A percentile compares a stretch with the other conserved stretches of the same genome.
These are phyloP conservation scores for Macroglossus sobrinus DNA, from an alignment of 2,113 vertebrate species.

Conservation along the genomic window DNA sequence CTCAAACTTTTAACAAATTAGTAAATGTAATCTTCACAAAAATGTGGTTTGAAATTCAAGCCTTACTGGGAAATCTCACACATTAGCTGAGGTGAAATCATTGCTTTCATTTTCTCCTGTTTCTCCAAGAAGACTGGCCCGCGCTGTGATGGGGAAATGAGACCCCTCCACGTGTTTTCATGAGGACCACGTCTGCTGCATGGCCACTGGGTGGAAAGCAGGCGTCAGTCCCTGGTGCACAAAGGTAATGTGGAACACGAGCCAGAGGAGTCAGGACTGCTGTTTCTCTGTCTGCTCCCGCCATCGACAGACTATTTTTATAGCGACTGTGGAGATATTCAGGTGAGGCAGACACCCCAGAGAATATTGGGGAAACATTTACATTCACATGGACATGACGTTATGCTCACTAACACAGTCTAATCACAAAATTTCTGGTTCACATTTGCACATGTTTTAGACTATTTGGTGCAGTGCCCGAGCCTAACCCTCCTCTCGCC, in stretches of 20 bases:
- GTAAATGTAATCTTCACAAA: slow-evolving; percentile 30
- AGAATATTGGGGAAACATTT: slow-evolving; percentile 37
- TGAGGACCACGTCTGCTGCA: slow-evolving; percentile 38
- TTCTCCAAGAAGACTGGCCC: slow-evolving; percentile 36
- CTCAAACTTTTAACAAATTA: background rate
- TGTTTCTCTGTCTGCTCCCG: slow-evolving; percentile 56
- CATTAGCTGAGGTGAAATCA: slow-evolving; percentile 62
- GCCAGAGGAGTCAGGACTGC: slow-evolving; percentile 32
- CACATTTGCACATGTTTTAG: background rate
- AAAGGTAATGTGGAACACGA: slow-evolving; percentile 60
- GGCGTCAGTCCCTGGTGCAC: slow-evolving; percentile 39
- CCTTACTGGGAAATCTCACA: slow-evolving; percentile 23
- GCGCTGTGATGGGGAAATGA: slow-evolving; percentile 49
- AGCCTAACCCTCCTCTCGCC: background rate
- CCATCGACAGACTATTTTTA: slow-evolving; percentile 55
- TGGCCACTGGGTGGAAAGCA: slow-evolving; percentile 50
- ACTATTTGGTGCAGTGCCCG: background rate
- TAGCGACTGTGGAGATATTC: background rate
- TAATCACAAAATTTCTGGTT: slow-evolving; percentile 28
- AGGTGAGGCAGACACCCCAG: slow-evolving; percentile 55
- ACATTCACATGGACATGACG: background rate
- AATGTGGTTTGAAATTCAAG: slow-evolving; percentile 30
- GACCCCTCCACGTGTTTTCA: slow-evolving; percentile 62
- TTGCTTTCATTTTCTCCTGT: slow-evolving; percentile 56
- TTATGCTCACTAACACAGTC: slow-evolving; percentile 30